Evolutionary conservation across 2,113 vertebrate species (phyloP), one percentile per base, ranked within the genome.

Genomic region (Xiphophorus hellerii): DNA sequence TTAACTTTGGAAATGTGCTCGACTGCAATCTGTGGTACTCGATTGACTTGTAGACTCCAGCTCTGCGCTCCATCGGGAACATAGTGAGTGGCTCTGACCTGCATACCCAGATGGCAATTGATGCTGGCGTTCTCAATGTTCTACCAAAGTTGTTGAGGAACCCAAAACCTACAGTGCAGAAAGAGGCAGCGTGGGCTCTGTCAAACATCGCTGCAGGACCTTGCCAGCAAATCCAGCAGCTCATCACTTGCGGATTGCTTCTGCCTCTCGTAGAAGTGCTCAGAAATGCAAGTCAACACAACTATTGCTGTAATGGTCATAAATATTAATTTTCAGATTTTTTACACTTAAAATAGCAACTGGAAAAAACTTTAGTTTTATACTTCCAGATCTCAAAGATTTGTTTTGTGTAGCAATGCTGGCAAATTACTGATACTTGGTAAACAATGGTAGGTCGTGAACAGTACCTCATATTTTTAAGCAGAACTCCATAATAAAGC

Each of bases 161-260:
- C 35, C 14, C 44, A 0, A 96, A 93, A 85, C 0, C 93, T 29
- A 89, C 87, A 0, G 84, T 99, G 70, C 96, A 97, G 93, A 98
- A 97, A 84, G 97, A 98, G 76, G 97, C 97, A 0, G 93, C 95
- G 0, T 98, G 97, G 97, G 39, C 90, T 0, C 87, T 99, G 80
- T 97, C 97, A 31, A 98, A 98, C 31, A 96, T 99, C 0, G 96
- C 97, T 0, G 96, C 97, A 1, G 97, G 98, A 3, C 94, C 96
- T 0, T 72, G 74, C 35, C 89, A 87, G 10, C 97, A 99, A 83
- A 96, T 99, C 76, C 96, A 98, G 28, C 96, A 96, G 54, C 87
- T 99, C 4, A 96, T 98, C 37, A 90, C 89, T 3, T 95, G 92
- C 9, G 94, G 96, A 0, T 60, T 96, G 1, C 78, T 98, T 51